phyloP scores from a whole-genome alignment of 2,888 invertebrate species.

The Eupithecia tripunctaria region DNA sequence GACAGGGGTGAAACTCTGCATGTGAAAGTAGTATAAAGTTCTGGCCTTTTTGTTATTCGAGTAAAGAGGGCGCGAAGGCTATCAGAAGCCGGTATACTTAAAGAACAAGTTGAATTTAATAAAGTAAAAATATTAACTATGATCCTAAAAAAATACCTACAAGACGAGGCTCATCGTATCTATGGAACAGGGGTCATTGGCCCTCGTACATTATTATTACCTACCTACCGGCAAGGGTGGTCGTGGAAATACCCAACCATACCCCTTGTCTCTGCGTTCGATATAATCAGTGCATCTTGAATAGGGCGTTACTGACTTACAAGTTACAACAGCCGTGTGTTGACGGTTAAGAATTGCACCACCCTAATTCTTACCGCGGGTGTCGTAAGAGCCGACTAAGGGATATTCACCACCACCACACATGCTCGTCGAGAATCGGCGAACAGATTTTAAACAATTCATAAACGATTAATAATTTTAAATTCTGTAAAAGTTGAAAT shows the following conservation, averaged over 20 bases:
- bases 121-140: background rate
- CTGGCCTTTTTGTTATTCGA: background rate
- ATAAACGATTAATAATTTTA: no score
- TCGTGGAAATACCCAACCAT: background rate
- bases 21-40: background rate
- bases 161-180: background rate
- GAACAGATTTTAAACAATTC: background rate
- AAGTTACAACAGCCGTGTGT: no score
- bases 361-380: no score
- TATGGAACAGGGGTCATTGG: background rate
- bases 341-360: no score
- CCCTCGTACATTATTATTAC: background rate
- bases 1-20: background rate
- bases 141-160: background rate
- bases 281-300: background rate
- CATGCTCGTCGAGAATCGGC: no score
- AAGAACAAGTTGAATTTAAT: background rate
- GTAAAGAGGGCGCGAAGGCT: background rate
- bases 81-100: background rate
- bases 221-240: background rate
- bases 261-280: background rate
- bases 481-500: background rate
- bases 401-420: no score
- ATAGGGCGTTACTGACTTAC: background rate
- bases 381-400: no score